Percentiles rank a stretch among this genome's conserved stretches.
These are phyloP conservation scores for Hypomesus transpacificus DNA, from an alignment of 2,113 vertebrate genomes.

Conservation along the genomic window DNA sequence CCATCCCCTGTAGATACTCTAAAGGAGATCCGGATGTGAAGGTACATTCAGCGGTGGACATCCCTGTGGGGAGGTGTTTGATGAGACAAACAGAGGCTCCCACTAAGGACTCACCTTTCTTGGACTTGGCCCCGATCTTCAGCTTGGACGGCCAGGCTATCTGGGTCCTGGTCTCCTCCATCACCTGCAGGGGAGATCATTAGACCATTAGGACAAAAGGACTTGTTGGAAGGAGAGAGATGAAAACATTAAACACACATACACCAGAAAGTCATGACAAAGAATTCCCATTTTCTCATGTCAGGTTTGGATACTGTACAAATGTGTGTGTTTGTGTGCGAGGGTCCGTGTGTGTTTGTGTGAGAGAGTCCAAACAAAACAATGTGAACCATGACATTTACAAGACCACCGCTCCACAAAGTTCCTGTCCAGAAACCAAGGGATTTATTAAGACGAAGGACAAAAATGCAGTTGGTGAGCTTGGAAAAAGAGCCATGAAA, in stretches of 20 bases:
- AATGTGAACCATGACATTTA: background rate
- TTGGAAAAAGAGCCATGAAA: too few relatives aligned
- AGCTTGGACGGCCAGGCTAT: conserved; percentile 96
- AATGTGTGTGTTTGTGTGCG: background rate
- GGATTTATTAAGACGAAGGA: too few relatives aligned
- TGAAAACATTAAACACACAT: background rate
- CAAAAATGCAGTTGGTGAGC: too few relatives aligned
- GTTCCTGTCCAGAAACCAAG: too few relatives aligned
- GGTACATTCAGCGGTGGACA: background rate
- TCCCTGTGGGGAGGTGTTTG: background rate
- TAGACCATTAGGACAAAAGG: background rate
- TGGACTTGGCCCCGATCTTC: conserved; percentile 95
- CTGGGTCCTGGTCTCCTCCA: conserved; percentile 96
- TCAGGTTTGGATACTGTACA: background rate
- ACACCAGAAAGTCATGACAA: background rate
- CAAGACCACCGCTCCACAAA: background rate
- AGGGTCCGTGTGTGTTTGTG: background rate
- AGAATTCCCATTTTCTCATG: background rate
- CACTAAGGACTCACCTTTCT: conserved; percentile 81
- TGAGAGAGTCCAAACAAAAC: background rate
- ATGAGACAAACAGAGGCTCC: background rate
- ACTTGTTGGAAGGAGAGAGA: background rate
- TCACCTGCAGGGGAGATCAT: conserved; percentile 77
- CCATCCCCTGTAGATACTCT: too few relatives aligned
- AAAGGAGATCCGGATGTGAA: too few relatives aligned